A percentile compares a stretch with the other conserved stretches of the same genome.
Evolutionary conservation across 1,140 invertebrate species (phyloP).

Genomic region (Eriosoma lanigerum): DNA sequence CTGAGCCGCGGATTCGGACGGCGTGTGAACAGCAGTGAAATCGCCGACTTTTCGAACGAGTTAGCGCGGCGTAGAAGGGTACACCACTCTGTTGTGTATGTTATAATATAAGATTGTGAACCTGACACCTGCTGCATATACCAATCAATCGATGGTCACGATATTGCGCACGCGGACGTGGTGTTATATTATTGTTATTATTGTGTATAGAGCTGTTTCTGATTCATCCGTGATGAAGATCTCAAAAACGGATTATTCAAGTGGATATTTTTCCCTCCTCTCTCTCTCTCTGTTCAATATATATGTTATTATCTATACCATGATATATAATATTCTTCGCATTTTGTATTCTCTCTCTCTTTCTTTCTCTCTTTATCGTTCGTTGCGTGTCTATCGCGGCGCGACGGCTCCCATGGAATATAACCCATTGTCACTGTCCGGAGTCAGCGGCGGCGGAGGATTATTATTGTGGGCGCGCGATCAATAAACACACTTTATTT

Average conservation of each 20-base stretch:
- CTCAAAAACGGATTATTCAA: conserved; percentile 48
- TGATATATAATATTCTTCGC: neutral
- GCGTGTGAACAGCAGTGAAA: neutral
- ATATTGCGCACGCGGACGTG: conserved; percentile 25
- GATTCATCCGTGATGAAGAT: conserved; percentile 42
- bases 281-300: neutral
- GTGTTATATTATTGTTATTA: conserved; percentile 45
- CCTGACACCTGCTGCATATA: conserved; percentile 32
- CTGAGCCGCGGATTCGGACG: neutral
- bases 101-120: no score
- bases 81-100: neutral
- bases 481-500: conserved; percentile 32
- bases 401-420: conserved; percentile 30
- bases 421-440: conserved; percentile 39
- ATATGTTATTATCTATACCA: no score
- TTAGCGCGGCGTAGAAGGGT: no score
- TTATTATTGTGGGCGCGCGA: conserved; percentile 37
- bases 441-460: neutral
- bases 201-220: neutral
- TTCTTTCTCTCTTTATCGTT: neutral
- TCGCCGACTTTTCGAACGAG: no score
- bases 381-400: neutral
- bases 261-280: neutral
- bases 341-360: neutral
- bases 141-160: conserved; percentile 51